Evolutionary conservation across 2,888 invertebrate genomes (phyloP).

Genomic region (Trissolcus japonicus): DNA sequence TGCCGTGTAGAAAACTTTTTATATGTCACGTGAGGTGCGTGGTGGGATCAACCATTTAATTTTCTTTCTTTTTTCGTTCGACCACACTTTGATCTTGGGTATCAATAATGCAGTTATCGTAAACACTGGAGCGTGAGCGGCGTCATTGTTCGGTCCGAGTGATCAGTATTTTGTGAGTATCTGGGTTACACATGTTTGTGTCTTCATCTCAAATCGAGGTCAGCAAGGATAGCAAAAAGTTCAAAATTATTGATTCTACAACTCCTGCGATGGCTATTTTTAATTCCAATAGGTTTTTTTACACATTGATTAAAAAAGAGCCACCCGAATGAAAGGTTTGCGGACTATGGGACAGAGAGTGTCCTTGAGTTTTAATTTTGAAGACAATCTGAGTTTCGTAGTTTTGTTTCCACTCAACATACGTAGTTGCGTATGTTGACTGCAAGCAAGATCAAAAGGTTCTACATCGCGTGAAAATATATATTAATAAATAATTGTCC

Average conservation of each 20-base stretch:
- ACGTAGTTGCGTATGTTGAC: too few relatives aligned
- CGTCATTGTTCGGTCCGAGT: conserved; percentile 19
- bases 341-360: too few relatives aligned
- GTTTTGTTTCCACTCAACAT: too few relatives aligned
- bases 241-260: conserved; percentile 37
- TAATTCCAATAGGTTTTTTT: conserved; percentile 9
- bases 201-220: conserved; percentile 38
- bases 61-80: conserved; percentile 6
- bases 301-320: not conserved
- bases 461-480: not conserved
- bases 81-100: conserved; percentile 18
- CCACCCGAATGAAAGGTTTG: not conserved
- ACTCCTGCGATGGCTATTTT: conserved; percentile 25
- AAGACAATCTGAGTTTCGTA: too few relatives aligned
- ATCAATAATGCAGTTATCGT: conserved; percentile 12
- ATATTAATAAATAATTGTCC: conserved; percentile 25
- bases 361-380: too few relatives aligned
- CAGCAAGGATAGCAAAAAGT: conserved; percentile 34
- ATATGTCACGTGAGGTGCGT: not conserved
- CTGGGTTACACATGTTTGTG: conserved; percentile 41
- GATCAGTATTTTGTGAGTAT: conserved; percentile 32
- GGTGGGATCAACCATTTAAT: not conserved
- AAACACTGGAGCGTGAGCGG: conserved; percentile 14
- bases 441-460: conserved; percentile 11
- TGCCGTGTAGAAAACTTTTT: not conserved